phyloP scores from a whole-genome alignment of 1,140 invertebrate genomes.

The Lysiphlebus fabarum region DNA sequence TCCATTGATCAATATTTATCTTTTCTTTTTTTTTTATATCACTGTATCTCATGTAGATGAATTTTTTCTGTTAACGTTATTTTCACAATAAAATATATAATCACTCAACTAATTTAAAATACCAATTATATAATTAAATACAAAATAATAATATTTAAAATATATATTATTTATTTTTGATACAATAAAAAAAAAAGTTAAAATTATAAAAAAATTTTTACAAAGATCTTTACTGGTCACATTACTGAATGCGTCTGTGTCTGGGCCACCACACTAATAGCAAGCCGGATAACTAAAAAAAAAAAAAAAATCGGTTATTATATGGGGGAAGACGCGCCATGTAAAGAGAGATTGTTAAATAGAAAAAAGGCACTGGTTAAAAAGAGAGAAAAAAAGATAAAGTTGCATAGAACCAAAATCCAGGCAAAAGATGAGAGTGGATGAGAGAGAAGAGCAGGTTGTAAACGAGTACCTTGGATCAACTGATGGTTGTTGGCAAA shows the following conservation, averaged over 20 bases:
- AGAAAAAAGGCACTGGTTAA: not conserved
- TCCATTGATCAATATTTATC: not conserved
- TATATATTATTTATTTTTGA: not conserved
- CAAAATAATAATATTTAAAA: no score
- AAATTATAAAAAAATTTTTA: no score
- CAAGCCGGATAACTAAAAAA: constrained; percentile 17
- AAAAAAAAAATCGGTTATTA: constrained; percentile 18
- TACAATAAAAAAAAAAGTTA: not conserved
- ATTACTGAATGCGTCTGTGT: constrained; percentile 20
- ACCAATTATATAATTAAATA: no score
- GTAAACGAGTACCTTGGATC: no score
- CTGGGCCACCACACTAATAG: not conserved
- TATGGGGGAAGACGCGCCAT: not conserved
- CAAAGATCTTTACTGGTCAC: constrained; percentile 20
- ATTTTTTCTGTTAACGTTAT: no score
- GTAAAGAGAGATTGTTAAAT: constrained; percentile 2
- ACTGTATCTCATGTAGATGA: not conserved
- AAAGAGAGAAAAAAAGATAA: constrained; percentile 3
- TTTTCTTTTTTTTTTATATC: not conserved
- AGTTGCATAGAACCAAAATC: no score
- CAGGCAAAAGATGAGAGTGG: constrained; percentile 4
- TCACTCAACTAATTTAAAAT: not conserved
- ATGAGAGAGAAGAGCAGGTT: not conserved
- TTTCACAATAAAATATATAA: not conserved
- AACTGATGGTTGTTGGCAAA: no score